Evolutionary conservation across 2,797 vertebrate species (phyloP).

Genomic region (Tangara arthus): DNA sequence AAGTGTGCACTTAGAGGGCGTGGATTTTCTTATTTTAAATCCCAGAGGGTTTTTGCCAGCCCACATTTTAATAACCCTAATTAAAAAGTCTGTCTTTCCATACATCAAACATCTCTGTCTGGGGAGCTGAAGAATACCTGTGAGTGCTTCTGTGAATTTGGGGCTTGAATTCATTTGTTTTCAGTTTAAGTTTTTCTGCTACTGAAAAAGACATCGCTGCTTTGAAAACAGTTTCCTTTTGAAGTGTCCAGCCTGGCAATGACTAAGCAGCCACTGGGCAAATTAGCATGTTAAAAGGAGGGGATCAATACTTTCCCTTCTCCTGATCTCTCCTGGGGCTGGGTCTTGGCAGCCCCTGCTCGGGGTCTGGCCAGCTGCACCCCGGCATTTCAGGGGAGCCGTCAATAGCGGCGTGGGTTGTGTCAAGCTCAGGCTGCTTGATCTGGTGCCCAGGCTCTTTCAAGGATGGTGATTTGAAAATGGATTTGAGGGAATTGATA

Average conservation of each 20-base stretch:
- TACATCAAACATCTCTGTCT: conserved; percentile 28
- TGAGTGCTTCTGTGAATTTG: conserved; percentile 55
- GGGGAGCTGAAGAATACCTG: not conserved
- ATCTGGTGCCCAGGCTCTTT: conserved; percentile 63
- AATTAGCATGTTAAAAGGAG: conserved; percentile 87
- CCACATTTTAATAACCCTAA: conserved; percentile 43
- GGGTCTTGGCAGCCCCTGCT: conserved; percentile 32
- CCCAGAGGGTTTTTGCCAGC: not conserved
- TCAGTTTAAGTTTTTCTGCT: conserved; percentile 60
- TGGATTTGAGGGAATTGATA: conserved; percentile 55
- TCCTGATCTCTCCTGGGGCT: not conserved
- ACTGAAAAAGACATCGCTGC: conserved; percentile 72
- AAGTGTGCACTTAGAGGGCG: not conserved
- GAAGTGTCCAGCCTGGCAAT: conserved; percentile 77
- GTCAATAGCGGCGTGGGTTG: not conserved
- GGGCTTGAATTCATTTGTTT: conserved; percentile 68
- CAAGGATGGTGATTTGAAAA: conserved; percentile 70
- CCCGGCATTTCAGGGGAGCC: conserved; percentile 36
- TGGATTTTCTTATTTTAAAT: conserved; percentile 25
- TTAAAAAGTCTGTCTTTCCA: conserved; percentile 34
- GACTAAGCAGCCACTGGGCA: conserved; percentile 80
- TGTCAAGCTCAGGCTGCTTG: conserved; percentile 31
- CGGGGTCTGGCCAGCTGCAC: conserved; percentile 50
- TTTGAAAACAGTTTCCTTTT: conserved; percentile 84
- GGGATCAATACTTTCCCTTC: conserved; percentile 79